phyloP scores from a whole-genome alignment of 2,888 invertebrate species.

The Helicoverpa assulta region DNA sequence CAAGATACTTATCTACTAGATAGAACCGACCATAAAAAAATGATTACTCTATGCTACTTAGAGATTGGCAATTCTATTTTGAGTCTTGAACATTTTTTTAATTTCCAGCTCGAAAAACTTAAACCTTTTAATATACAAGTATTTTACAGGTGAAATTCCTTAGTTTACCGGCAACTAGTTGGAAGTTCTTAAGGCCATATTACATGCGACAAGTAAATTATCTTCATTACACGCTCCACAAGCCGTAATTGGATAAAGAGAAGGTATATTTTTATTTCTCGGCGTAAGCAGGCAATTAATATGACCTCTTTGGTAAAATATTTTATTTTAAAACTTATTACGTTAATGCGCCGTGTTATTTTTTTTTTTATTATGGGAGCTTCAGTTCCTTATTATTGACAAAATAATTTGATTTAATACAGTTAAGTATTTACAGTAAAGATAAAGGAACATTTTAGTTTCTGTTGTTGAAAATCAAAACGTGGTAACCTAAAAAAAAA shows the following conservation, averaged over 20 bases:
- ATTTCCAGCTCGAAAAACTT: background rate
- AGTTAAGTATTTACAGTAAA: background rate
- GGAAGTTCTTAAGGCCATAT: conserved; percentile 34
- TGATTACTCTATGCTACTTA: background rate
- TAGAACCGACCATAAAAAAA: no score
- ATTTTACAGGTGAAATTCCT: background rate
- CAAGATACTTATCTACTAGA: no score
- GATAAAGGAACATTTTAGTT: background rate
- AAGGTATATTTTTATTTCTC: conserved; percentile 47
- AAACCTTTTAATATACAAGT: background rate
- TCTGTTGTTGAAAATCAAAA: background rate
- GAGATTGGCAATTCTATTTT: background rate
- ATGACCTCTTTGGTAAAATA: conserved; percentile 26
- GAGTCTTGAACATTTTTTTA: background rate
- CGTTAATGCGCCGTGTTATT: conserved; percentile 2
- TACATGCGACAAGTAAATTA: conserved; percentile 76
- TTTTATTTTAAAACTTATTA: conserved; percentile 28
- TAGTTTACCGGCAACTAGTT: conserved; percentile 26
- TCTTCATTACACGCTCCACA: conserved; percentile 66
- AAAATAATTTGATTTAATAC: background rate
- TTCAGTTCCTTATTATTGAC: background rate
- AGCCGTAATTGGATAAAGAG: conserved; percentile 72
- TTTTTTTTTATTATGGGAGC: background rate
- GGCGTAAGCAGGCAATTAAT: conserved; percentile 47
- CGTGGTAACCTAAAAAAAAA: background rate